These are phyloP conservation scores for Eurosta solidaginis DNA, from an alignment of 1,140 invertebrate species.

Conservation along the genomic window DNA sequence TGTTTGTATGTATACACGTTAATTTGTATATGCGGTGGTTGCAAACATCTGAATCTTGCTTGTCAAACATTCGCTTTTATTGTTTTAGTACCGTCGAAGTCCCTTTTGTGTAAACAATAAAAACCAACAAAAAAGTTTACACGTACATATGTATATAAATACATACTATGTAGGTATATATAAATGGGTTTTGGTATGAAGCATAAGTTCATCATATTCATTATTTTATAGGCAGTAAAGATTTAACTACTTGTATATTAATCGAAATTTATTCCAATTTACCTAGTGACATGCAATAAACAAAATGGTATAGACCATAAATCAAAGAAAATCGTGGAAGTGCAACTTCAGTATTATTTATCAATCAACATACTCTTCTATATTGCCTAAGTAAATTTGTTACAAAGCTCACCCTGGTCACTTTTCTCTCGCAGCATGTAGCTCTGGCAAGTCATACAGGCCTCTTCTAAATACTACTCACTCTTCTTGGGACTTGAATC, in stretches of 20 bases:
- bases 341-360: too few relatives aligned
- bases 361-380: too few relatives aligned
- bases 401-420: too few relatives aligned
- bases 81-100: slow-evolving; percentile 39
- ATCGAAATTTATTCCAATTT: not conserved
- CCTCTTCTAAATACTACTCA: too few relatives aligned
- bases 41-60: slow-evolving; percentile 15
- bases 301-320: not conserved
- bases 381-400: too few relatives aligned
- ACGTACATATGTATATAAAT: too few relatives aligned
- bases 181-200: not conserved
- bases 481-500: too few relatives aligned
- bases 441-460: too few relatives aligned
- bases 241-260: not conserved
- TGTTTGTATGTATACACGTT: not conserved
- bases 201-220: slow-evolving; percentile 26
- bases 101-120: slow-evolving; percentile 15
- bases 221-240: not conserved
- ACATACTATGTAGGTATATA: not conserved
- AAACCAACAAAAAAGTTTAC: slow-evolving; percentile 10
- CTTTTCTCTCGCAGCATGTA: too few relatives aligned
- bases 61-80: slow-evolving; percentile 58
- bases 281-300: not conserved
- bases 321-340: too few relatives aligned
- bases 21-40: not conserved